Base-by-base conservation (phyloP, 2,888 invertebrate genomes). In the Epirrhoe tristata region DNA sequence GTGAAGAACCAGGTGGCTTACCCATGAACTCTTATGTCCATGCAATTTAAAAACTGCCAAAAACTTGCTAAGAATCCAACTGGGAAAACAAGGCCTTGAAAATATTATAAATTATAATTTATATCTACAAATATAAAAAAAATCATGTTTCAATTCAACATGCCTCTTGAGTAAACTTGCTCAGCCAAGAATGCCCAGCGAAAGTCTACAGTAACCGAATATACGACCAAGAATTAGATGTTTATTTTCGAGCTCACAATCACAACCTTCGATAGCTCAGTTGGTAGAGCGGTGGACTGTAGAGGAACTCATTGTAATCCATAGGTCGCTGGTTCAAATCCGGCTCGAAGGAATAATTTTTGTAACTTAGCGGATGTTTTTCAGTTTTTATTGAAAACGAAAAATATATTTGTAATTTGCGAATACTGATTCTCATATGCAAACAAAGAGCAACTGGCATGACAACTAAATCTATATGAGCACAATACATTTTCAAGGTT, bases 301-400 rank as follows among this genome's bases (percentile, higher is more conserved):
- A 93, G 93, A 75, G 78, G 75, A 8, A 0, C 0, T 12, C 6
- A 48, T 78, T 77, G 89, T 63, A 62, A 95, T 95, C 94, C 94
- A 94, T 95, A 95, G 94, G 94, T 95, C 94, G 94, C 95, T 95
- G 94, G 94, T 94, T 95, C 94, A 95, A 95, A 95, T 95, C 94
- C 94, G 94, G 94, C 94, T 94, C 94, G 94, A 95, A 94, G 94
- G 94, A 94, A 12, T 43, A n/a, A 12, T 43, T 43, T 43, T 43
- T 43, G 39, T 12, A 12, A 24, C 3, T 24, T 3, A 24, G 3
- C 3, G 24, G 24, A 24, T 24, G 24, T 12, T 43, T 43, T 43
- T 12, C 39, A 5, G 1, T 34, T 34, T 34, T 0, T 6, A 0
- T 34, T 7, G 24, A 24, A 24, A 24, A 24, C 1, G 24, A 3